Percentiles rank a stretch among this genome's conserved stretches.
Conservation (phyloP, 2,113 vertebrate genomes). For the Panthera uncia region DNA sequence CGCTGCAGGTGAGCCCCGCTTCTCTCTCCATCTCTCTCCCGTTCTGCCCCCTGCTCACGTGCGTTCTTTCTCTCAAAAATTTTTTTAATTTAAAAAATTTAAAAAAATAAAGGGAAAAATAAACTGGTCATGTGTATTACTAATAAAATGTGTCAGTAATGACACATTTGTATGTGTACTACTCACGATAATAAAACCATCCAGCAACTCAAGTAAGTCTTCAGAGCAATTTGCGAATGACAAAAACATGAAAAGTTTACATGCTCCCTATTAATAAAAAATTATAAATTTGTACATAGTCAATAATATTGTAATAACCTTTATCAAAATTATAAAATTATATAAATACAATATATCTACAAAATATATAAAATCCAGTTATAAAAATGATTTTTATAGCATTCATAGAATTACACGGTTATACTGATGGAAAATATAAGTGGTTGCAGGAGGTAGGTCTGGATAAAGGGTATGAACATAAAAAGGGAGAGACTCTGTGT, state of each 20-base stretch:
- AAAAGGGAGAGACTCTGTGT: background rate
- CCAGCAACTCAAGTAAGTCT: background rate
- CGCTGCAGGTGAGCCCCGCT: too few species aligned
- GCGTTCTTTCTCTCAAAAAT: too few species aligned
- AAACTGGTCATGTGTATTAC: background rate
- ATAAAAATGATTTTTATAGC: conserved; percentile 10
- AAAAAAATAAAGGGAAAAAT: background rate
- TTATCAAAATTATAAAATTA: background rate
- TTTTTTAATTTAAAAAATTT: too few species aligned
- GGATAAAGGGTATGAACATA: background rate
- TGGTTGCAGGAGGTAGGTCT: background rate
- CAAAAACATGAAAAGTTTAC: background rate
- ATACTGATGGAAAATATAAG: background rate
- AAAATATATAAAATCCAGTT: background rate
- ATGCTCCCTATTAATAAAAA: background rate
- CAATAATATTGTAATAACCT: background rate
- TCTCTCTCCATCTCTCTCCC: too few species aligned
- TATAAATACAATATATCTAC: background rate
- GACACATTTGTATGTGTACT: background rate
- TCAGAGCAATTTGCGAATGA: background rate
- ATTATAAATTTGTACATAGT: background rate
- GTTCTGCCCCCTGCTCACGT: too few species aligned
- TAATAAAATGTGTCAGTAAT: background rate
- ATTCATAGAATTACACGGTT: background rate
- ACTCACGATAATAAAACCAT: background rate